Evolutionary conservation across 2,888 invertebrate species (phyloP), one percentile per base, ranked within the genome.

Genomic region (Acrobasis suavella): DNA sequence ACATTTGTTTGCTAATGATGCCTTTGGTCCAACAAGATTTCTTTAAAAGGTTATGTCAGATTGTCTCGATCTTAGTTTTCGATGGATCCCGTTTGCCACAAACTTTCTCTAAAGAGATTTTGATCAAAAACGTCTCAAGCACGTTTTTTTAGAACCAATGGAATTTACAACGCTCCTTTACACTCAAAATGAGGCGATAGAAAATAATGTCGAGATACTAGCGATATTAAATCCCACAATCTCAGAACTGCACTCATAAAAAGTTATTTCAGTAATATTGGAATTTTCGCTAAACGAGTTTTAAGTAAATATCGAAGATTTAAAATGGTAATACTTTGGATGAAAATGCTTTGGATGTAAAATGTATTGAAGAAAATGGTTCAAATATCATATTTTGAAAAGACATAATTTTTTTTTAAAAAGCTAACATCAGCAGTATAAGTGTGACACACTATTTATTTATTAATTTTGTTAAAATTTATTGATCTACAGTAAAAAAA

Each of bases 221-320:
- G 6, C 14, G 32, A 51, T 51, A 51, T 51, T 51, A 51, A 10
- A 22, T 51, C 32, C 51, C 51, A 51, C 12, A 51, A 22, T 17
- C 51, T 22, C 10, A 51, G 51, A 51, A 46, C 17, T 51, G 51
- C 51, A 51, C 12, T 17, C 14, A 22, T 22, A 51, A 51, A 51
- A 51, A 22, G 16, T 51, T 51, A 51, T 51, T 51, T 12, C 22
- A 32, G 32, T 32, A 7, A 51, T 22, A 51, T 12, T 14, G 51
- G 17, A 51, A 51, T 51, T 51, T 17, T 51, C 51, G 17, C 51
- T 51, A 51, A 51, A 17, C 51, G 51, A 51, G 14, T 46, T 51
- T 22, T 17, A 22, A 51, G 17, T 51, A 51, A 14, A 51, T 22
- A 51, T 51, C 17, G 12, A 51, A 51, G 22, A 22, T 17, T 51